Evolutionary conservation across 2,888 invertebrate species (phyloP), one percentile per base, ranked within the genome.

Genomic region (Drosophila robusta): DNA sequence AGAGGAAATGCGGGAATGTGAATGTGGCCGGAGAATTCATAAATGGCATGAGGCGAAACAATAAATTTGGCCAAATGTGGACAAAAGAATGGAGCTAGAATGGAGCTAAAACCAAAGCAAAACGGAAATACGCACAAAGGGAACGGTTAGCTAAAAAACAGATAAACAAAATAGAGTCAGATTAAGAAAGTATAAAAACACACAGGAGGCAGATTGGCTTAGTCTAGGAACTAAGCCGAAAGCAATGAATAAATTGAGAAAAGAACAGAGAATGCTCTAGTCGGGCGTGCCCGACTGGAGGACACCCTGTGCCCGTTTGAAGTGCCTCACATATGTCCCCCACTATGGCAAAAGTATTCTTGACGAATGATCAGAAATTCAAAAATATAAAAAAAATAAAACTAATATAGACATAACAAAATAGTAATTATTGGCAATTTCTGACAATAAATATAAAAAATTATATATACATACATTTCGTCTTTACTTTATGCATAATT

Each of bases 31-130:
- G 2, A 61, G 58, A 50, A 34, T 57, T 64, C 61, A 67, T 55
- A 64, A 72, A 61, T 64, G 56, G 36, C 45, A 55, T 14, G 38
- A 47, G 57, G 44, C 46, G 38, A 57, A 54, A 49, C 72, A 64
- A 72, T 77, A 75, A 68, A 72, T 75, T 68, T 62, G 58, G 61
- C 55, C 54, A 61, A 65, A 55, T 44, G 51, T 49, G 49, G 57
- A 51, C 54, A 18, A 29, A 62, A 14, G 14, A 46, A 41, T 11
- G 32, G 24, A 32, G 32, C 11, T 18, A 18, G 2, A 18, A 18
- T 18, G 18, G 18, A 22, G 18, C 29, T 8, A n/a, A 49, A 41
- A 5, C 29, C 5, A 14, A 47, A 9, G 38, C 5, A 8, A 38
- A 46, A 56, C 1, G 1, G 34, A 36, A 45, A 11, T 18, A 44